Conservation (phyloP, 2,888 invertebrate species). For the Heliconius cydno region DNA sequence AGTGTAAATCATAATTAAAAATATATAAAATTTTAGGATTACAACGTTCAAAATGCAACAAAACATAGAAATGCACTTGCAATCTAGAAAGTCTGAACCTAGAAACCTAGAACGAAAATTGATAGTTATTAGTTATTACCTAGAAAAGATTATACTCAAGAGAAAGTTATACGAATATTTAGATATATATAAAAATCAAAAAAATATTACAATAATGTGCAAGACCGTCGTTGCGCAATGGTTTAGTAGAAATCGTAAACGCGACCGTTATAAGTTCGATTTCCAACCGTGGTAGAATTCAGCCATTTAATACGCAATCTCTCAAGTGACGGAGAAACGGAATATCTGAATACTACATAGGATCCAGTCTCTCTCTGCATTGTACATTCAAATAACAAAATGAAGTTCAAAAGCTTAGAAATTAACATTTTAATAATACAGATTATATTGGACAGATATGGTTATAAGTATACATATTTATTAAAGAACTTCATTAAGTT, state of each 20-base stretch:
- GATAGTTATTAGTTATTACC: background rate
- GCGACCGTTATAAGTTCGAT: too few species aligned
- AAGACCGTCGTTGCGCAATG: too few species aligned
- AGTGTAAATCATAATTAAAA: background rate
- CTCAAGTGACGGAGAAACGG: too few species aligned
- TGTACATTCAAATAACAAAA: too few species aligned
- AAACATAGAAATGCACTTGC: background rate
- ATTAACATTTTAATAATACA: background rate
- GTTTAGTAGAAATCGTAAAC: too few species aligned
- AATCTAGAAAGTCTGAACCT: slow-evolving; percentile 3
- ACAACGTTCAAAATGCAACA: background rate
- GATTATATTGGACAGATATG: background rate
- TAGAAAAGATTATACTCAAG: background rate
- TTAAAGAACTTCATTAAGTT: background rate
- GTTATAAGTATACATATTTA: background rate
- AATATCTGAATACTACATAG: too few species aligned
- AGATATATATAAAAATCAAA: background rate
- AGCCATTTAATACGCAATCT: too few species aligned
- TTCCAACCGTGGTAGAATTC: too few species aligned
- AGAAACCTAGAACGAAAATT: slow-evolving; percentile 12
- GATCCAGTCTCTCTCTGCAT: too few species aligned
- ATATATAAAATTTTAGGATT: background rate
- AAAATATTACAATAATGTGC: background rate
- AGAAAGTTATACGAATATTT: background rate
- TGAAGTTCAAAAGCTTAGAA: too few species aligned